A percentile compares a stretch with the other conserved stretches of the same genome.
These are phyloP conservation scores for Troides aeacus DNA, from an alignment of 2,888 invertebrate genomes.

Conservation along the genomic window DNA sequence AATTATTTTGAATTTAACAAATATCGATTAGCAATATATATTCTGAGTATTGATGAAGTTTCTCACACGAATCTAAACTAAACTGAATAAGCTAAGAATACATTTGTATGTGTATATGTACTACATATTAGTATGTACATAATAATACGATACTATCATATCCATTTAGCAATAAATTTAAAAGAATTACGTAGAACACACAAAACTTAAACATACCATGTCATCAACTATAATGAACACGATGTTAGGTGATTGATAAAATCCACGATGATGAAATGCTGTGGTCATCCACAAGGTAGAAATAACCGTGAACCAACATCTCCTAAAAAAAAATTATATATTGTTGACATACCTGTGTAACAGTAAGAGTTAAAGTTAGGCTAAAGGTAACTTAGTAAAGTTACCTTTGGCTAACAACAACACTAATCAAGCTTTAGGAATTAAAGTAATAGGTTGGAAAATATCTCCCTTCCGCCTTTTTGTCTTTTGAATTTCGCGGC, in stretches of 20 bases:
- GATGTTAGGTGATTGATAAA: slow-evolving; percentile 73
- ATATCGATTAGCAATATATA: neutral
- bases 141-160: neutral
- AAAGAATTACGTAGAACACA: neutral
- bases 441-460: no score
- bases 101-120: neutral
- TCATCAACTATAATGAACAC: slow-evolving; percentile 91
- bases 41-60: neutral
- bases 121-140: neutral
- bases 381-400: no score
- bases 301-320: slow-evolving; percentile 48
- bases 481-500: no score
- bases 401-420: no score
- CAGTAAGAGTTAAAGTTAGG: no score
- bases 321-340: slow-evolving; percentile 46
- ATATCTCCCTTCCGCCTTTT: no score
- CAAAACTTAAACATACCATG: slow-evolving; percentile 79
- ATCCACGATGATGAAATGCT: slow-evolving; percentile 33
- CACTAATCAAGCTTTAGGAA: no score
- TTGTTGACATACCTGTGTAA: neutral
- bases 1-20: neutral
- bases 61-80: neutral
- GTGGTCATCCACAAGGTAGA: slow-evolving; percentile 42
- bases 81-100: neutral
- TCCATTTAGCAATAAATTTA: neutral